phyloP scores from a whole-genome alignment of 2,113 vertebrate genomes.

The Cottus gobio region DNA sequence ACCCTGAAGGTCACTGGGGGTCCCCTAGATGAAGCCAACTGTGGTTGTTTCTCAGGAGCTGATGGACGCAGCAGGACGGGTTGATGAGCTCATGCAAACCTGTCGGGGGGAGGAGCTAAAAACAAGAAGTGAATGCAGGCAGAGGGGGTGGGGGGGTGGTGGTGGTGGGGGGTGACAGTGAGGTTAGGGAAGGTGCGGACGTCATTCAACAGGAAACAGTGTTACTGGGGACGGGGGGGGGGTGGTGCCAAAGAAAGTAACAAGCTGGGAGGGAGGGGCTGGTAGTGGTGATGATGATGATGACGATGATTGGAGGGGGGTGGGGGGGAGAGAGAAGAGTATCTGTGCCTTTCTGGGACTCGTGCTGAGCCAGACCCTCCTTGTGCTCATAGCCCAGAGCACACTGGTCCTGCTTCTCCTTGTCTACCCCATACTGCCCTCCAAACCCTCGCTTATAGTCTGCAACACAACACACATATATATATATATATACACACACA shows the following conservation, averaged over 20 bases:
- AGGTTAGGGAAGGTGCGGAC: no score
- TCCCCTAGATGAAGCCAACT: conserved; percentile 33
- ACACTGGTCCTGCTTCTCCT: conserved; percentile 90
- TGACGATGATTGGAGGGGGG: no score
- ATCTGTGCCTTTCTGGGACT: conserved; percentile 91
- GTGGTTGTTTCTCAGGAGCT: not conserved
- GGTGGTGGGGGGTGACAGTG: no score
- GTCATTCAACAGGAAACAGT: conserved; percentile 5
- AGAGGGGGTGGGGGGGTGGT: not conserved
- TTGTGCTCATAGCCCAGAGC: conserved; percentile 93
- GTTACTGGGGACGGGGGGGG: conserved; percentile 21
- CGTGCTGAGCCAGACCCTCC: conserved; percentile 91
- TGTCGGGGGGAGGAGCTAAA: conserved; percentile 10
- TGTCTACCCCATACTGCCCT: conserved; percentile 91
- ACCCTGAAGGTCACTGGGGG: no score
- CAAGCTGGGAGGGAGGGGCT: conserved; percentile 15
- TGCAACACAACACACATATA: conserved; percentile 79
- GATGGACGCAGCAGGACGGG: not conserved
- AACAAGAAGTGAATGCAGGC: not conserved
- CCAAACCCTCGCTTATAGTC: conserved; percentile 95
- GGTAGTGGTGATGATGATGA: no score
- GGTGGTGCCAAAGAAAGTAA: not conserved
- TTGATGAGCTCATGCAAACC: conserved; percentile 64
- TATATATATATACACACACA: no score
- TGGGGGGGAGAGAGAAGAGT: conserved; percentile 6